These are phyloP conservation scores for Calyptommatus sinebrachiatus DNA, from an alignment of 2,113 vertebrate genomes.

Conservation along the genomic window DNA sequence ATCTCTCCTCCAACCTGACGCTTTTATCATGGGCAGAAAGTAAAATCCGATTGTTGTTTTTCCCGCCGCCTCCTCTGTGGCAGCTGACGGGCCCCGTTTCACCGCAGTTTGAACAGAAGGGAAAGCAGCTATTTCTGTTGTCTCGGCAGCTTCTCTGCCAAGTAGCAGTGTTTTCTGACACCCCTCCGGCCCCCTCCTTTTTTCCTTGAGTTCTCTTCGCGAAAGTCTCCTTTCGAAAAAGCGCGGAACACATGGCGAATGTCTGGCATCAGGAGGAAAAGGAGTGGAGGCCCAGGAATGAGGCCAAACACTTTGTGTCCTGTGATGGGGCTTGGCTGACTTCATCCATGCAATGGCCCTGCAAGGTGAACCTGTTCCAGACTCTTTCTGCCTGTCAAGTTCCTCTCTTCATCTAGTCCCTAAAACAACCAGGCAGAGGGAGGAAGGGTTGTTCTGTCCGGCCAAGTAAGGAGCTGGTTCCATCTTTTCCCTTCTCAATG, in stretches of 20 bases:
- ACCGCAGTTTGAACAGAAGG: slow-evolving; percentile 52
- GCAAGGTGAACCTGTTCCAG: neutral
- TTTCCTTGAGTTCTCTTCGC: neutral
- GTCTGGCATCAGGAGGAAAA: neutral
- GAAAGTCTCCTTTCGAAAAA: neutral
- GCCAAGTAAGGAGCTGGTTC: too few relatives aligned
- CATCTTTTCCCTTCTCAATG: too few relatives aligned
- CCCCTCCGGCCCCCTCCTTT: neutral
- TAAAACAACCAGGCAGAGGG: too few relatives aligned
- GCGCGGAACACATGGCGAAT: neutral
- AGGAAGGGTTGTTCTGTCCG: too few relatives aligned
- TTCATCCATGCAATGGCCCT: neutral
- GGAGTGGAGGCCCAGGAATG: neutral
- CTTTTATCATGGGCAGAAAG: neutral
- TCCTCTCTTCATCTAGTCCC: too few relatives aligned
- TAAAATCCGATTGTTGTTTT: neutral
- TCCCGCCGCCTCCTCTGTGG: neutral
- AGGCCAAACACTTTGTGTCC: too few relatives aligned
- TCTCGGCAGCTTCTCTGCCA: slow-evolving; percentile 55
- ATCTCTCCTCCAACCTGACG: neutral
- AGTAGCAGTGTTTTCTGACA: slow-evolving; percentile 39
- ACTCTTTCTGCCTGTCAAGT: too few relatives aligned
- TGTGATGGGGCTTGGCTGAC: too few relatives aligned
- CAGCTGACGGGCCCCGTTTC: slow-evolving; percentile 26
- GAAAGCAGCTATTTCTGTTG: slow-evolving; percentile 62